Conservation (phyloP, 2,797 vertebrate genomes). For the Spea hammondii region DNA sequence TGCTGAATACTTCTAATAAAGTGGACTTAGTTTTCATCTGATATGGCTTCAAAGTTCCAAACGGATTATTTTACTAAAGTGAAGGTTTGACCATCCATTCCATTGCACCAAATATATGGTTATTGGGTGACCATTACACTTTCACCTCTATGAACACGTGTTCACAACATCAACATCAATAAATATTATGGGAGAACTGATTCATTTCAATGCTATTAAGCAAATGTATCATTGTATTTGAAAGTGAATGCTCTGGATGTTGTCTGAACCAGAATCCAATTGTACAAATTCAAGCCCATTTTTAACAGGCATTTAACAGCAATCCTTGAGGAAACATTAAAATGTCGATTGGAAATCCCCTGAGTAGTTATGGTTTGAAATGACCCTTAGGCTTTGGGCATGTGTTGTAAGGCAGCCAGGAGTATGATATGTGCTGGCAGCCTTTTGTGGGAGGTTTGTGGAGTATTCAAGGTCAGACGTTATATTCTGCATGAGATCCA, state of each 20-base stretch:
- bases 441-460: constrained; percentile 36
- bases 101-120: too few species aligned
- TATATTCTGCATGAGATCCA: constrained; percentile 37
- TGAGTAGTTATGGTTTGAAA: constrained; percentile 26
- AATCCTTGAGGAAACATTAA: constrained; percentile 14
- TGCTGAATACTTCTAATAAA: too few species aligned
- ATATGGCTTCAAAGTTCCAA: too few species aligned
- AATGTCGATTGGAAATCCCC: constrained; percentile 45
- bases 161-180: too few species aligned
- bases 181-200: too few species aligned
- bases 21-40: too few species aligned
- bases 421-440: constrained; percentile 48
- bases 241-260: constrained; percentile 12
- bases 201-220: too few species aligned
- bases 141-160: too few species aligned
- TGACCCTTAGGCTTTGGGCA: constrained; percentile 37
- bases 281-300: constrained; percentile 30
- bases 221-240: too few species aligned
- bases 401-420: constrained; percentile 34
- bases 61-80: too few species aligned
- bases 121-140: too few species aligned
- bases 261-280: constrained; percentile 4
- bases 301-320: constrained; percentile 44
- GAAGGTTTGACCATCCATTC: too few species aligned
- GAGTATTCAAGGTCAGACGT: constrained; percentile 48